Evolutionary conservation across 1,140 invertebrate genomes (phyloP), one percentile per base, ranked within the genome.

Genomic region (Nephila pilipes): DNA sequence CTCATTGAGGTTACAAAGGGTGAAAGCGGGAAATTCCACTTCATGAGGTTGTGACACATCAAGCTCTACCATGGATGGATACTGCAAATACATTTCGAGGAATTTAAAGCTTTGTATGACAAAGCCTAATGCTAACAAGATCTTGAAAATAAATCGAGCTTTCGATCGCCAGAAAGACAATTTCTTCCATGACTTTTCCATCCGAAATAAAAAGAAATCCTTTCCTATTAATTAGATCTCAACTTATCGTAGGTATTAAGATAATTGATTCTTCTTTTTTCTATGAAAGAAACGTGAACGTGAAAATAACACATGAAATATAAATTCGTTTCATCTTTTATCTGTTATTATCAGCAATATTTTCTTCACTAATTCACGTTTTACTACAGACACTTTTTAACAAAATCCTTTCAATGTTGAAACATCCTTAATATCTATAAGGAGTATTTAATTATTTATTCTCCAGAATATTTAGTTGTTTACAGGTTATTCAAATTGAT

Each of bases 11-110:
- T 93, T 93, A 14, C 92, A 93, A n/a, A 93, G 46, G 0, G 92
- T 93, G 36, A 93, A 81, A 3, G 92, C 92, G 1, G 92, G 92
- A 55, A 93, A 83, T 1, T 88, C 94, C 98, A 96, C 96, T 97
- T 97, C 95, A 97, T 97, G 95, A 97, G 97, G 95, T 38, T 93
- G 69, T 8, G 58, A 22, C 1, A 93, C 87, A 18, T 93, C 79
- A 14, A 93, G 20, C 65, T 93, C 58, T 16, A 93, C 58, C 20
- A 93, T 80, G 5, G 85, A 38, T 0, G 92, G 92, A 58, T 89
- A 89, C 20, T 88, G 25, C 0, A 81, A 25, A 65, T 93, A 93
- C 92, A 93, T 89, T 29, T 63, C 79, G 16, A 93, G 25, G 58
- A 93, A 93, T 6, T 29, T 29, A 10, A 14, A 14, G 22, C 92